Evolutionary conservation across 2,113 vertebrate genomes (phyloP).

Genomic region (Diphyllodes magnificus): DNA sequence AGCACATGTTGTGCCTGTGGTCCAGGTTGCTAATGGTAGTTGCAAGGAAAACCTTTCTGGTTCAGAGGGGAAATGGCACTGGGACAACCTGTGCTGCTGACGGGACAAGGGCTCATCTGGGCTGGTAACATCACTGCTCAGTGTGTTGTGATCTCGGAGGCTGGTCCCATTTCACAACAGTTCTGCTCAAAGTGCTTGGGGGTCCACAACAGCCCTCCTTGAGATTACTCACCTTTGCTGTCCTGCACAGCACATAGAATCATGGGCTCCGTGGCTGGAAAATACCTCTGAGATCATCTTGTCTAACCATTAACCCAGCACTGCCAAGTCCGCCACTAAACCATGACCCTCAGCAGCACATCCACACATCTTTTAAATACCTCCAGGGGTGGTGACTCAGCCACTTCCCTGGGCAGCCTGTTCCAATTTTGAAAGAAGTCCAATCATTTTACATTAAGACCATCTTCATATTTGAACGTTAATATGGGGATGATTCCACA

Average conservation of each 20-base stretch:
- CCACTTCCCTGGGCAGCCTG: background rate
- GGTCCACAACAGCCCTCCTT: background rate
- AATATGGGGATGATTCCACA: background rate
- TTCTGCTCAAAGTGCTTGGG: background rate
- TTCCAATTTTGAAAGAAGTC: background rate
- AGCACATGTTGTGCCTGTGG: background rate
- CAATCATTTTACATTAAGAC: background rate
- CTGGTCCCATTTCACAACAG: background rate
- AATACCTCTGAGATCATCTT: background rate
- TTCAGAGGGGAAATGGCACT: background rate
- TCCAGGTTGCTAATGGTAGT: background rate
- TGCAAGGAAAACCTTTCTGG: background rate
- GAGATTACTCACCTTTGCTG: background rate
- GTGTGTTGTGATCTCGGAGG: rapidly evolving
- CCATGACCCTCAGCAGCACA: background rate
- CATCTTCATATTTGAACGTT: background rate
- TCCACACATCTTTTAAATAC: background rate
- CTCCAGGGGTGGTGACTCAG: background rate
- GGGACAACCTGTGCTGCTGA: background rate
- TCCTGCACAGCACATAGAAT: background rate
- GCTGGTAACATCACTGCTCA: background rate
- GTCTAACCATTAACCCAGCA: background rate
- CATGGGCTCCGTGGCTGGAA: background rate
- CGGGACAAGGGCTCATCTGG: background rate
- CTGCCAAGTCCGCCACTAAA: background rate